A percentile compares a stretch with the other conserved stretches of the same genome.
Evolutionary conservation across 1,140 invertebrate species (phyloP).

Genomic region (Semibalanus balanoides): DNA sequence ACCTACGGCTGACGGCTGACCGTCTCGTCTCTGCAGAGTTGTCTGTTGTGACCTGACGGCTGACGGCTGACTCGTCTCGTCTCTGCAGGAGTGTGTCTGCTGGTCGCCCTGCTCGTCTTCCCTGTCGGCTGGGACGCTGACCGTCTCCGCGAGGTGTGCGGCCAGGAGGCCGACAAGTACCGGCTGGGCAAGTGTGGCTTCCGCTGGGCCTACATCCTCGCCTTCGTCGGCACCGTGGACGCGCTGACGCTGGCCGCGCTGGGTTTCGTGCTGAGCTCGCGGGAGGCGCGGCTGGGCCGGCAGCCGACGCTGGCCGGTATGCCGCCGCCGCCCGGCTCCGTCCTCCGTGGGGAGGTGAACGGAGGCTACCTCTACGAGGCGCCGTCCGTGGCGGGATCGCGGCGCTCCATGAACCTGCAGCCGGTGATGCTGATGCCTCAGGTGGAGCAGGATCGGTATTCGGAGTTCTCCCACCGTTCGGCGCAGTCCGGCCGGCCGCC

Average conservation of each 20-base stretch:
- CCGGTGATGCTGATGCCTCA: constrained; percentile 66
- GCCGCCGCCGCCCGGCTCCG: constrained; percentile 8
- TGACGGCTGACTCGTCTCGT: no score
- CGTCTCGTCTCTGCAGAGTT: constrained; percentile 44
- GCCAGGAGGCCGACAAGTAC: constrained; percentile 57
- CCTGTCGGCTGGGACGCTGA: constrained; percentile 82
- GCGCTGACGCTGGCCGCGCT: constrained; percentile 72
- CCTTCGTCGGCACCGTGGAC: constrained; percentile 81
- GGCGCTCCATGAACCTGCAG: constrained; percentile 70
- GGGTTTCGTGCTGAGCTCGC: constrained; percentile 82
- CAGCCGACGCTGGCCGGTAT: constrained; percentile 43
- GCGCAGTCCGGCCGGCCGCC: constrained; percentile 28
- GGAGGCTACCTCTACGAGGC: no score
- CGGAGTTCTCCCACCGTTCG: constrained; percentile 55
- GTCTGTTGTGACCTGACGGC: constrained; percentile 25
- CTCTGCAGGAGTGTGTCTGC: constrained; percentile 57
- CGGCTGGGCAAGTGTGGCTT: constrained; percentile 66
- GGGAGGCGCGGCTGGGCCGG: constrained; percentile 67
- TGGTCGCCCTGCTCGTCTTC: constrained; percentile 71
- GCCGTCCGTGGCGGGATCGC: constrained; percentile 54
- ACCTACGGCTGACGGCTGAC: no score
- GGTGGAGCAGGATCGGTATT: constrained; percentile 42
- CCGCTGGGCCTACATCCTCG: constrained; percentile 88
- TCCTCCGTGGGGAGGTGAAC: no score
- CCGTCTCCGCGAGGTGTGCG: constrained; percentile 70